A percentile compares a stretch with the other conserved stretches of the same genome.
These are phyloP conservation scores for Zaprionus taronus DNA, from an alignment of 1,140 invertebrate genomes.

Conservation along the genomic window DNA sequence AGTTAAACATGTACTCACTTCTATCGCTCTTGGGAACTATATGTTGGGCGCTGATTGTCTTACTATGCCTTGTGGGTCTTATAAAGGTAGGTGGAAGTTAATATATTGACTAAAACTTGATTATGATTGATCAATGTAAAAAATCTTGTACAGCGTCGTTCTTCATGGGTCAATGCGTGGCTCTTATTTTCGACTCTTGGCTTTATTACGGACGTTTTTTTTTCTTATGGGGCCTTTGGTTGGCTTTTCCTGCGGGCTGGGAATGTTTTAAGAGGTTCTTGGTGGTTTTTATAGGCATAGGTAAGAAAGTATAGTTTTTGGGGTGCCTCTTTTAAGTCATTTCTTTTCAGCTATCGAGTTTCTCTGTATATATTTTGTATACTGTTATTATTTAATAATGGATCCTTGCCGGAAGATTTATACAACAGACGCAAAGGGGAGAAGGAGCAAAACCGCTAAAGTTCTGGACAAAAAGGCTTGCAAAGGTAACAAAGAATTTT, in stretches of 20 bases:
- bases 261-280: conserved; percentile 44
- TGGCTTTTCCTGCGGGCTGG: conserved; percentile 46
- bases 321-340: not conserved
- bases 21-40: conserved; percentile 60
- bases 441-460: not conserved
- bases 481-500: conserved; percentile 7
- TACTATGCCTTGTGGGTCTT: conserved; percentile 58
- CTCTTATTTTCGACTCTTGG: conserved; percentile 57
- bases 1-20: conserved; percentile 44
- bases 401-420: conserved; percentile 28
- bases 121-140: not conserved
- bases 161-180: conserved; percentile 50
- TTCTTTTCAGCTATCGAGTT: conserved; percentile 48
- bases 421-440: conserved; percentile 2
- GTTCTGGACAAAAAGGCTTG: conserved; percentile 21
- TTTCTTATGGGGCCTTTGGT: conserved; percentile 49
- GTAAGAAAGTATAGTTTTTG: conserved; percentile 15
- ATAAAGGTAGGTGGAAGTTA: conserved; percentile 50
- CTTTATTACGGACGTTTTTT: conserved; percentile 54
- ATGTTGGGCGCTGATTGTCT: conserved; percentile 61
- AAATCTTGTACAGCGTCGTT: conserved; percentile 35
- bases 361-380: conserved; percentile 48
- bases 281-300: conserved; percentile 57
- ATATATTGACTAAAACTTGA: not conserved
- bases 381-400: conserved; percentile 55